Evolutionary conservation across 2,888 invertebrate species (phyloP), one percentile per base, ranked within the genome.

Genomic region (Heptascelio sp.): DNA sequence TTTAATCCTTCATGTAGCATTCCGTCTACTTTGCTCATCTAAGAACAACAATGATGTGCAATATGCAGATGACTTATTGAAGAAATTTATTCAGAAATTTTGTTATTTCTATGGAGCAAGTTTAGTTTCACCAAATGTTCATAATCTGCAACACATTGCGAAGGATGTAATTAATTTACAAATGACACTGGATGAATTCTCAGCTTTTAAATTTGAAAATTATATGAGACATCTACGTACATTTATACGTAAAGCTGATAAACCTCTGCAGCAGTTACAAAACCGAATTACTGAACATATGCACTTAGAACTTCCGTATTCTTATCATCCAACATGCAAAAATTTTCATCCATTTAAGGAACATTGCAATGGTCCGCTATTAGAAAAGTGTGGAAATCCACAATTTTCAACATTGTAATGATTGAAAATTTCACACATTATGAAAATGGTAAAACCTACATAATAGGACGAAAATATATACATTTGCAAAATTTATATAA

Each of bases 131-230:
- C 23, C 49, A 17, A 75, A 80, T 49, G 51, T 80, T 9, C 80
- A 80, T 67, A 60, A 51, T 13, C 55, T 80, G 8, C 5, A 34
- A 30, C 80, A 80, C 34, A 3, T 80, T 15, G 73, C 59, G 9
- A 19, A 80, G 15, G 68, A 80, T 23, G 59, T 59, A 26, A 51
- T 25, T 23, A 6, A 40, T 26, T 60, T 53, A 64, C 57, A 49
- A 23, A 2, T 40, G 3, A n/a, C 9, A 21, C 30, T 80, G 19
- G 68, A 73, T 23, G 21, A 21, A 13, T 80, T 67, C 19, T 57
- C 65, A 34, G 73, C 67, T 15, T 80, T 75, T 23, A 19, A 55
- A 1, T 73, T 73, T 46, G 68, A 80, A 68, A 80, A 80, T 43
- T 73, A 57, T 15, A 49, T 80, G 55, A 73, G 59, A 37, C 34